Evolutionary conservation across 2,797 vertebrate species (phyloP).

Genomic region (Anguilla anguilla): DNA sequence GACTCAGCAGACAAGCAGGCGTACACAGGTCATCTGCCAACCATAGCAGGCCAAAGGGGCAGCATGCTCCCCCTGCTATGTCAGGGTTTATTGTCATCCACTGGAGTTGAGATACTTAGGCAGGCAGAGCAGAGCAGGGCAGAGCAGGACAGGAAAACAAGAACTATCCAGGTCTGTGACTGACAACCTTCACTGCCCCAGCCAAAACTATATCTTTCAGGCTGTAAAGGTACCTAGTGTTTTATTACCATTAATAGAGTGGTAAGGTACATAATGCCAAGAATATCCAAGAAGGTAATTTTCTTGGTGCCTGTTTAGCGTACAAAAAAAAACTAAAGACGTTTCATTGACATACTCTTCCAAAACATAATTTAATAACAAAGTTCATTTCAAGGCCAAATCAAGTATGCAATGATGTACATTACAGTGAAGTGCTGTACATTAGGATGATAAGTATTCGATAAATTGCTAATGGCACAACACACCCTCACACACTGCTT

Average conservation of each 20-base stretch:
- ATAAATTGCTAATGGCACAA: conserved; percentile 5
- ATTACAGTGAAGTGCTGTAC: background rate
- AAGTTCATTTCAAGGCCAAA: background rate
- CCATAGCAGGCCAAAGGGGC: background rate
- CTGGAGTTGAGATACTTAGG: background rate
- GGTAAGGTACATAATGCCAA: background rate
- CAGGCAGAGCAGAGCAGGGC: background rate
- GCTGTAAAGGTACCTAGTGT: background rate
- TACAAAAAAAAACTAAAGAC: background rate
- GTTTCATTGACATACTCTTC: background rate
- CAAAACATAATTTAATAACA: background rate
- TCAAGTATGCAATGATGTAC: background rate
- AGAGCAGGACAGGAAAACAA: background rate
- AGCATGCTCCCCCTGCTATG: background rate
- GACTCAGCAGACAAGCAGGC: background rate
- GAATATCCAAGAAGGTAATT: background rate
- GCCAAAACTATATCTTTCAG: background rate
- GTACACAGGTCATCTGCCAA: background rate
- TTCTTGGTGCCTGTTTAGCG: background rate
- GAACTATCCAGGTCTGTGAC: background rate
- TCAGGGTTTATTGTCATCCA: conserved; percentile 29
- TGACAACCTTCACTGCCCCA: background rate
- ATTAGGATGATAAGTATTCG: background rate
- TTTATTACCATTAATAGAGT: background rate
- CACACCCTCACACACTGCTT: background rate